Base-by-base conservation (phyloP, 2,888 invertebrate genomes). In the Catocala nupta region DNA sequence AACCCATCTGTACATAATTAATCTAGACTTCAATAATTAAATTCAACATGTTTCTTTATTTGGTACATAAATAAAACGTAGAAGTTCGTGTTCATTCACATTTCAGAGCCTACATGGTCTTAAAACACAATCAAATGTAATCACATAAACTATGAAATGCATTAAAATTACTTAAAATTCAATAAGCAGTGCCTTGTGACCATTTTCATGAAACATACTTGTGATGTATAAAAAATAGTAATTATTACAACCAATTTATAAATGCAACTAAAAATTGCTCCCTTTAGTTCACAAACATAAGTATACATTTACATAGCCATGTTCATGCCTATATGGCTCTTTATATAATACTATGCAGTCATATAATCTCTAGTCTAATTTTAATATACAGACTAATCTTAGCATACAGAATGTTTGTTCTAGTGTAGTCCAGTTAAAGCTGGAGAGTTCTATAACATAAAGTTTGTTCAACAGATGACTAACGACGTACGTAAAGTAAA, bases 401-500 rank as follows among this genome's bases (percentile, higher is more conserved):
- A 68, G 10, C 52, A 58, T 63, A 70, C 34, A 71, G 68, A 72
- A 67, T 49, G n/a, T 71, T 80, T 80, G 77, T 75, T 80, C 75
- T 61, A 63, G 42, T 57, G 56, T 34, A 48, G 59, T 43, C 59
- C 59, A 64, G 57, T 43, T 57, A 34, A 9, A 12, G 48, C 5
- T 13, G 16, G 8, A 47, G 12, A 13, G n/a, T 0, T 16, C 9
- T 48, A 55, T 48, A 55, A 34, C n/a, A 10, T 45, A 55, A 34
- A 34, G 9, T 44, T 11, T 34, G 44, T 45, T 33, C 45, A 11
- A 50, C 49, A 50, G 33, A 33, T 43, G 25, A 44, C 44, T 33
- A 44, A n/a, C n/a, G n/a, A n/a, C n/a, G n/a, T n/a, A n/a, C n/a
- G n/a, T n/a, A n/a, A 44, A 6, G n/a, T 11, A 47, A 55, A 25